Base-by-base conservation (phyloP, 2,888 invertebrate species). In the Agonopterix subpropinquella region DNA sequence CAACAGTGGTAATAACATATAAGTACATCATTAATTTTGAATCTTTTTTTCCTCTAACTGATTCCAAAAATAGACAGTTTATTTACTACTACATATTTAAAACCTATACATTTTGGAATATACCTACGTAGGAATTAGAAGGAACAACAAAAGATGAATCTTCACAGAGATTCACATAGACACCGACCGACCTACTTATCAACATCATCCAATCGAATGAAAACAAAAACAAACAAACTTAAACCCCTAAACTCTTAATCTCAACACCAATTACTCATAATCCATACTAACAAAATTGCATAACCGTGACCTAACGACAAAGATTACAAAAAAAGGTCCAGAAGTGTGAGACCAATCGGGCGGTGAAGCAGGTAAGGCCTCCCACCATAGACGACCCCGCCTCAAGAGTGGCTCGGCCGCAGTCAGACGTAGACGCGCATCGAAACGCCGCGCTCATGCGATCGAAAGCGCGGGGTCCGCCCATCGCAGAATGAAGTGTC, bases 401-500 rank as follows among this genome's bases (percentile, higher is more conserved):
- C 86, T 82, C 70, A 73, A 61, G 58, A 53, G 65, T 56, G 54
- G 44, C 53, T 50, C 59, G 51, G 58, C 60, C 57, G 62, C 51
- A 56, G 70, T 54, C 85, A 86, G 83, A 84, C 75, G 77, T 76
- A 63, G 65, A 67, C 67, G 83, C 71, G 84, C 77, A 62, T 62
- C 71, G 78, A 71, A 56, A 69, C 73, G 71, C 71, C 79, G 81
- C 80, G 80, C 84, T 84, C 82, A 83, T 82, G 85, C 72, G 61
- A 69, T 62, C 62, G 59, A 57, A 48, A 56, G 56, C 56, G 55
- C 61, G 61, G 77, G 68, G 69, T 65, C 81, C 83, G 83, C 83
- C 85, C 84, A 73, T 83, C 70, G 68, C 71, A 82, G 70, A 71
- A 89, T 86, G 89, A 83, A 85, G 86, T 88, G 88, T 74, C 68